Base-by-base conservation (phyloP, 2,888 invertebrate genomes). In the Cylindroiulus punctatus region DNA sequence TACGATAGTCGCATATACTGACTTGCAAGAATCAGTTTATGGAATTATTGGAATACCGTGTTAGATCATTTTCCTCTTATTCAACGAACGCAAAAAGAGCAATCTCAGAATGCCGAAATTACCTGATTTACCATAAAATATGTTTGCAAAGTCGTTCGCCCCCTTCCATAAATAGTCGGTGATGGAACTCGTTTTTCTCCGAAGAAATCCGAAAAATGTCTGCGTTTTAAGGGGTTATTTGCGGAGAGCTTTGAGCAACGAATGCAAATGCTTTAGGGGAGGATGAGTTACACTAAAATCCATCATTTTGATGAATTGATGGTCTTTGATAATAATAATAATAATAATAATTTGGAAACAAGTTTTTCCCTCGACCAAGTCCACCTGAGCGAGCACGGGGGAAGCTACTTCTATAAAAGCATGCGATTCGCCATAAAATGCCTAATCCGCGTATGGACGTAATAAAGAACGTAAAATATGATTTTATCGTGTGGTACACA, bases 291-390 rank as follows among this genome's bases (percentile, higher is more conserved):
- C 26, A 65, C 65, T 65, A 65, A 65, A 26, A 65, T 26, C 65
- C 65, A 65, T 65, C 65, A 26, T 65, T 65, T 65, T 65, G 65
- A 65, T 65, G 65, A 65, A 65, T 65, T 26, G 65, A 65, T 65
- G 65, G 65, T 65, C 65, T 26, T n/a, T 26, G 65, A 65, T 65
- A n/a, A 65, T 65, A 26, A 65, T 65, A 52, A 52, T 47, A 10
- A 47, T 52, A 52, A 52, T n/a, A 26, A 65, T 65, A 65, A 65
- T 65, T 26, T 26, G 65, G 26, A 65, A 65, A 65, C 65, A 26
- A 65, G 65, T 65, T 65, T 65, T 65, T 5, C 12, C 22, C 14
- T 57, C n/a, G 10, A 0, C 65, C 3, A 65, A 12, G 26, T 65
- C 65, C 65, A 65, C 65, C 65, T 26, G 65, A 65, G 26, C 26